phyloP scores from a whole-genome alignment of 1,140 invertebrate genomes.

The Tetramorium parvispinum region DNA sequence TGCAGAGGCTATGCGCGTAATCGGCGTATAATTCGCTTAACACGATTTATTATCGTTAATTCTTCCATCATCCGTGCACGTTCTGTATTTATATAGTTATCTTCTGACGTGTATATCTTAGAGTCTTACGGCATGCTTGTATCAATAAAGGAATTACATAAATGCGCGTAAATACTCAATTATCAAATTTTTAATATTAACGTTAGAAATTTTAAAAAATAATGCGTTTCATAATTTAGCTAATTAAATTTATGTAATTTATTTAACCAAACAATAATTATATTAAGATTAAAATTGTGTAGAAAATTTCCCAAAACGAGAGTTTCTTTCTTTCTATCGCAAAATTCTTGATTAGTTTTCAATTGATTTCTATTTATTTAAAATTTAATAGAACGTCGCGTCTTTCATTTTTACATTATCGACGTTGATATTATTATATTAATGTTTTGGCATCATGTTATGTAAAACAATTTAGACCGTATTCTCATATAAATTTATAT shows the following conservation, averaged over 20 bases:
- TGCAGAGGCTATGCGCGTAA: conserved; percentile 11
- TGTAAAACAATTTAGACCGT: not conserved
- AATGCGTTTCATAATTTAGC: not conserved
- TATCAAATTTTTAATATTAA: not conserved
- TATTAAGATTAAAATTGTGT: not conserved
- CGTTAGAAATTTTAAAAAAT: conserved; percentile 81
- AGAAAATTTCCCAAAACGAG: not conserved
- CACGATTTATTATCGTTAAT: conserved; percentile 14
- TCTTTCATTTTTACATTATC: not conserved
- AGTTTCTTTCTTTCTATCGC: not conserved
- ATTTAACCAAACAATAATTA: not conserved
- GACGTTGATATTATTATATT: not conserved
- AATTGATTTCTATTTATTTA: not conserved
- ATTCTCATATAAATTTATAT: not conserved
- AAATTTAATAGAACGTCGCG: not conserved
- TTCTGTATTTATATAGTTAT: conserved; percentile 15
- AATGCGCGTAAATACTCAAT: not conserved
- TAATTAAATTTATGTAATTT: not conserved
- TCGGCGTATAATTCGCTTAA: conserved; percentile 9
- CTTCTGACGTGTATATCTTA: not conserved
- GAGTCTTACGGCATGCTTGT: not conserved
- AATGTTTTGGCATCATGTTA: too few relatives aligned
- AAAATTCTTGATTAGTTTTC: not conserved
- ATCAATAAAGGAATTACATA: not conserved
- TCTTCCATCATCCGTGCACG: not conserved